These are phyloP conservation scores for Oreochromis grahami DNA, from an alignment of 2,797 vertebrate species.

Conservation along the genomic window DNA sequence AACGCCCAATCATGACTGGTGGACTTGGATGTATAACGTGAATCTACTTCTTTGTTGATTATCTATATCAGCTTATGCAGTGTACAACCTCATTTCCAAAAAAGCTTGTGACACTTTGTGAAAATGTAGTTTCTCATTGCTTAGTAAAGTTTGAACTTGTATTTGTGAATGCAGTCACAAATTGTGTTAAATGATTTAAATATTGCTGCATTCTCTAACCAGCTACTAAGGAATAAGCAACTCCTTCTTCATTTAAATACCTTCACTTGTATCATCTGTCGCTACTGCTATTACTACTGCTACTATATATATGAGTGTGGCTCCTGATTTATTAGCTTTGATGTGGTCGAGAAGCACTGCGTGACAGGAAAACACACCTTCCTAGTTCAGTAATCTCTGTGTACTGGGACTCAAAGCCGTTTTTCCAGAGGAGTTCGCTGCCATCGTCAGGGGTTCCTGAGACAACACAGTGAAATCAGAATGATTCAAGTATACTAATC, in stretches of 20 bases:
- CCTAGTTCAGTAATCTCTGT: slow-evolving; percentile 95
- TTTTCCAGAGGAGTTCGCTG: slow-evolving; percentile 89
- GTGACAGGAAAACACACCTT: slow-evolving; percentile 73
- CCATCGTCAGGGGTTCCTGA: slow-evolving; percentile 87
- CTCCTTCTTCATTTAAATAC: background rate
- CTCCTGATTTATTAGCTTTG: background rate
- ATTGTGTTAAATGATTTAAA: background rate
- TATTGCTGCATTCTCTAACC: background rate
- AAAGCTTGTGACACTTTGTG: background rate
- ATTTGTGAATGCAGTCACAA: background rate
- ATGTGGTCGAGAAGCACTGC: background rate
- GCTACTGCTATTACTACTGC: background rate
- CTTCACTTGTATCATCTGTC: background rate
- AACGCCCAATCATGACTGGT: background rate
- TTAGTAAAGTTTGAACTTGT: background rate
- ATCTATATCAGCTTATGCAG: background rate
- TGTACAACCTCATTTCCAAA: background rate
- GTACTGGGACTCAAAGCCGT: slow-evolving; percentile 91
- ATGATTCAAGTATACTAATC: background rate
- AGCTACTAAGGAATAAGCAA: background rate
- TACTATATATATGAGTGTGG: background rate
- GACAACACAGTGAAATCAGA: background rate
- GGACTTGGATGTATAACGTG: background rate
- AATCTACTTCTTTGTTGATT: background rate
- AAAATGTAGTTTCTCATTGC: background rate